A percentile compares a stretch with the other conserved stretches of the same genome.
phyloP scores from a whole-genome alignment of 1,140 invertebrate species.

The Cotesia chilonis region DNA sequence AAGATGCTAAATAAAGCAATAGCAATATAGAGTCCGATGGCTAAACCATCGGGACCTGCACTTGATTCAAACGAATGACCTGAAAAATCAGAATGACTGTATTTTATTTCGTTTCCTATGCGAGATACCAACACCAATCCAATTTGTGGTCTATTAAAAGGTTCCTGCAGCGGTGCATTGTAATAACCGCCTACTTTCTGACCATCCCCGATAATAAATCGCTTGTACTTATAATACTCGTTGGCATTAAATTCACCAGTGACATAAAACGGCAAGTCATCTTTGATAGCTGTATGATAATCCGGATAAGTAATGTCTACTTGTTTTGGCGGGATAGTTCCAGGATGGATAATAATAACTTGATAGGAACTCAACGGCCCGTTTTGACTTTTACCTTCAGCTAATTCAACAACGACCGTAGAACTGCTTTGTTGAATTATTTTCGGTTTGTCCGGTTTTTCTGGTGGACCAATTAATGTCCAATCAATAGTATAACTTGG shows the following conservation, averaged over 20 bases:
- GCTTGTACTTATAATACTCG: conserved; percentile 66
- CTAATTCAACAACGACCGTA: conserved; percentile 71
- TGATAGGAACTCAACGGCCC: conserved; percentile 78
- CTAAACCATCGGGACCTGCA: conserved; percentile 50
- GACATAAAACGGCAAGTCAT: conserved; percentile 79
- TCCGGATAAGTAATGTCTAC: conserved; percentile 50
- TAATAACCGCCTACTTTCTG: conserved; percentile 78
- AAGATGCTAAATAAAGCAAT: conserved; percentile 71
- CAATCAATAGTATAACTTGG: conserved; percentile 66
- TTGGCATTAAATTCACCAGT: conserved; percentile 76
- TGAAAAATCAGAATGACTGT: conserved; percentile 72
- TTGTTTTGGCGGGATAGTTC: conserved; percentile 50
- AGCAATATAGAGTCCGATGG: conserved; percentile 68
- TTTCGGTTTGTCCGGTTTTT: conserved; percentile 72
- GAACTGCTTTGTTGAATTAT: conserved; percentile 69
- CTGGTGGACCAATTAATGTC: conserved; percentile 77
- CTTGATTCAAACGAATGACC: conserved; percentile 52
- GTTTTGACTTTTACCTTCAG: conserved; percentile 74
- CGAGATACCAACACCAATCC: conserved; percentile 78
- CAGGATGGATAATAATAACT: conserved; percentile 74
- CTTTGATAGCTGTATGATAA: conserved; percentile 69
- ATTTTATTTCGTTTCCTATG: conserved; percentile 71
- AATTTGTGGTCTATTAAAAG: conserved; percentile 67
- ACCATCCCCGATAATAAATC: conserved; percentile 82
- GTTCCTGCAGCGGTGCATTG: conserved; percentile 78